These are phyloP conservation scores for Melieria omissa DNA, from an alignment of 2,888 invertebrate species.

Conservation along the genomic window DNA sequence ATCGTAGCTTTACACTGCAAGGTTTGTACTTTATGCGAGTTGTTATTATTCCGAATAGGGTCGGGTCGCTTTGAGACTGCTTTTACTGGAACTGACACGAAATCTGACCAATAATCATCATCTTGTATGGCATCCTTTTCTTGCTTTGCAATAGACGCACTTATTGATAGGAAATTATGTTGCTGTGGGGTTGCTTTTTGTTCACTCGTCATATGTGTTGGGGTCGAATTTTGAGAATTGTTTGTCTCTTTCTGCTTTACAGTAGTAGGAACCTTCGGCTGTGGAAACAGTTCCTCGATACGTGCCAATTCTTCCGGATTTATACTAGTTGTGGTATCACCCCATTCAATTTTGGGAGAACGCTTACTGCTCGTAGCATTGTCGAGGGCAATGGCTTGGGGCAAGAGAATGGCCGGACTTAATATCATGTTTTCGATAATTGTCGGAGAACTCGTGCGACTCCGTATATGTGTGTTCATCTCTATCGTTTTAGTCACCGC, in stretches of 20 bases:
- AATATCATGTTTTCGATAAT: constrained; percentile 61
- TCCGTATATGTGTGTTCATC: constrained; percentile 34
- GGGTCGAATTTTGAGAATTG: constrained; percentile 43
- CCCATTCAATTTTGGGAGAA: constrained; percentile 69
- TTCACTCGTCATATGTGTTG: constrained; percentile 41
- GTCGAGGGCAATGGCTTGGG: constrained; percentile 57
- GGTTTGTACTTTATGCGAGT: too few relatives aligned
- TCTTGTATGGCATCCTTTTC: constrained; percentile 48
- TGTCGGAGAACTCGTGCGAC: constrained; percentile 53
- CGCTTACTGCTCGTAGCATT: neutral
- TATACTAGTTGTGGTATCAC: constrained; percentile 66
- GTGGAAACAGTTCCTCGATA: constrained; percentile 65
- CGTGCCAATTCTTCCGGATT: constrained; percentile 65
- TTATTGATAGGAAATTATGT: constrained; percentile 55
- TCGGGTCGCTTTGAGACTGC: constrained; percentile 24
- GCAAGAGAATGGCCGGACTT: constrained; percentile 62
- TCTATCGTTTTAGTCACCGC: constrained; percentile 43
- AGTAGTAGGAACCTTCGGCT: constrained; percentile 46
- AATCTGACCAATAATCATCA: constrained; percentile 72
- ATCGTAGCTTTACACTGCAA: too few relatives aligned
- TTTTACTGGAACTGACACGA: constrained; percentile 66
- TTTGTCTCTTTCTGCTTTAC: constrained; percentile 21
- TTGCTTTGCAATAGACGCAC: constrained; percentile 53
- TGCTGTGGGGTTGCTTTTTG: constrained; percentile 39
- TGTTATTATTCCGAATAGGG: neutral